A percentile compares a stretch with the other conserved stretches of the same genome.
These are phyloP conservation scores for Clarias laeviceps DNA, from an alignment of 2,797 vertebrate species.

Conservation along the genomic window DNA sequence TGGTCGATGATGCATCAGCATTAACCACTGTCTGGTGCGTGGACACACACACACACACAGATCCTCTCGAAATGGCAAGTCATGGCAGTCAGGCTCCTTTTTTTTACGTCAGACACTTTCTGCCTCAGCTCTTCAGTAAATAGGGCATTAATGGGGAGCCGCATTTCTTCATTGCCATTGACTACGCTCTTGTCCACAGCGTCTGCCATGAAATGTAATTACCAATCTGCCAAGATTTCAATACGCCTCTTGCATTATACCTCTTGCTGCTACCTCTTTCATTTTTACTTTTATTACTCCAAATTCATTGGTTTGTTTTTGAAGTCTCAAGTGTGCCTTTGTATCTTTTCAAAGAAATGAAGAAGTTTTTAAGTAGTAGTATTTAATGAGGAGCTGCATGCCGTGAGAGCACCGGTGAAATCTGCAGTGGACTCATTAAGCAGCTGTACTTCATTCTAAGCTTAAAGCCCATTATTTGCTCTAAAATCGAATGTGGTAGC, in stretches of 20 bases:
- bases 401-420: slow-evolving; percentile 8
- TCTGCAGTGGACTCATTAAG: slow-evolving; percentile 12
- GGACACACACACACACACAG: slow-evolving; percentile 11
- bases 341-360: slow-evolving; percentile 43
- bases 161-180: slow-evolving; percentile 23
- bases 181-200: not conserved
- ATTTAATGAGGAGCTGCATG: slow-evolving; percentile 24
- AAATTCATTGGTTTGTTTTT: slow-evolving; percentile 27
- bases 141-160: slow-evolving; percentile 60
- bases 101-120: slow-evolving; percentile 38
- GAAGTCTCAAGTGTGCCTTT: slow-evolving; percentile 74
- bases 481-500: not conserved
- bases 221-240: slow-evolving; percentile 4
- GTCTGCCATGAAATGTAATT: slow-evolving; percentile 12
- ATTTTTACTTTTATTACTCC: slow-evolving; percentile 39
- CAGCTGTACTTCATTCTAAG: not conserved
- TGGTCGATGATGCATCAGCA: not conserved
- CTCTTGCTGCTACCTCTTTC: slow-evolving; percentile 59
- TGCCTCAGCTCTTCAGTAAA: slow-evolving; percentile 69
- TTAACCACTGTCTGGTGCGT: not conserved
- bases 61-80: slow-evolving; percentile 24
- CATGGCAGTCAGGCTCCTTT: slow-evolving; percentile 31
- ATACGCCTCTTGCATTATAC: slow-evolving; percentile 19
- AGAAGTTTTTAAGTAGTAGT: slow-evolving; percentile 18
- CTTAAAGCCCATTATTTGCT: not conserved